These are phyloP conservation scores for Solen grandis DNA, from an alignment of 1,140 invertebrate genomes.

Conservation along the genomic window DNA sequence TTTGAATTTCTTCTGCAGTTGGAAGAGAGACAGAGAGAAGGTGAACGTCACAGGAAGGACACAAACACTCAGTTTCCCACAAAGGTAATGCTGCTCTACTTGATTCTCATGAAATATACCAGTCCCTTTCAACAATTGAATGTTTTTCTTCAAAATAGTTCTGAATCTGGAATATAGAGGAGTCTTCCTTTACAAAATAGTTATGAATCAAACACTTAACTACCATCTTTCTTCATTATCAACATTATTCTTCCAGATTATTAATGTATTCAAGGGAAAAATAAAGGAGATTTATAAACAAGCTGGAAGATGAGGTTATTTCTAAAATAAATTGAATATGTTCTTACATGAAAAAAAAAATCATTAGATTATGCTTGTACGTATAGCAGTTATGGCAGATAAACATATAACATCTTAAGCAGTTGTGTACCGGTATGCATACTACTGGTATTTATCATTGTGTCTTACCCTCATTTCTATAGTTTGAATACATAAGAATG, in stretches of 20 bases:
- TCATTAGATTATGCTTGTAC: too few species aligned
- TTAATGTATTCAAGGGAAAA: not conserved
- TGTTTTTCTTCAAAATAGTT: not conserved
- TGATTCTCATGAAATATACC: not conserved
- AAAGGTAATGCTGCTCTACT: slow-evolving; percentile 75
- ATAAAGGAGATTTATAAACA: too few species aligned
- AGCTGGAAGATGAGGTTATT: too few species aligned
- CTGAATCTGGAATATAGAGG: not conserved
- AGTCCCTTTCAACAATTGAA: not conserved
- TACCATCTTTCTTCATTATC: not conserved
- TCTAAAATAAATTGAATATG: too few species aligned
- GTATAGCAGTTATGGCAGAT: too few species aligned
- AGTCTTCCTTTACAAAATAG: not conserved
- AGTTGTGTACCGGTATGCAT: too few species aligned
- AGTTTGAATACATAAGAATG: not conserved
- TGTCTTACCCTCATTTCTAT: not conserved
- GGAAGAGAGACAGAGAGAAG: slow-evolving; percentile 76
- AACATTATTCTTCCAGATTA: not conserved
- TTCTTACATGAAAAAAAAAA: too few species aligned
- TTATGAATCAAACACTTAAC: not conserved
- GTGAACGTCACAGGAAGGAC: slow-evolving; percentile 75
- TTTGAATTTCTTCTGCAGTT: too few species aligned
- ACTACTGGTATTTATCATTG: too few species aligned
- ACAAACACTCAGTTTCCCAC: slow-evolving; percentile 72
- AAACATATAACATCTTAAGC: too few species aligned